Percentiles rank a stretch among this genome's conserved stretches.
phyloP scores from a whole-genome alignment of 2,797 vertebrate genomes.

The Salmo trutta region DNA sequence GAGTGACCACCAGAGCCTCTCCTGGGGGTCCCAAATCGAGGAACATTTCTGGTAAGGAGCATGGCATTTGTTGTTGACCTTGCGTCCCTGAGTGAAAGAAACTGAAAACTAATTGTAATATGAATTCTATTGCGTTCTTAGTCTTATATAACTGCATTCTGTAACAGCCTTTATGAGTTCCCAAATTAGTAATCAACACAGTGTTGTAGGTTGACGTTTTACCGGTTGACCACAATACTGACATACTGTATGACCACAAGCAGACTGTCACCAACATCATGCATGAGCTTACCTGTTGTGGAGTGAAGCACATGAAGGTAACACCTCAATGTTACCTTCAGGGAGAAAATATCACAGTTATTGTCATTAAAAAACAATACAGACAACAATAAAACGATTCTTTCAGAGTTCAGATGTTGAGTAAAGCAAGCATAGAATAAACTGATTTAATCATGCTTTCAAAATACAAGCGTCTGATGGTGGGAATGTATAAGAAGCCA shows the following conservation, averaged over 20 bases:
- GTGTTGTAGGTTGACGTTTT: neutral
- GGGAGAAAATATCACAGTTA: slow-evolving; percentile 15
- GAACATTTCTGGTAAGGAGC: slow-evolving; percentile 69
- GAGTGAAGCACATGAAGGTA: slow-evolving; percentile 74
- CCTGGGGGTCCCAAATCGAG: slow-evolving; percentile 71
- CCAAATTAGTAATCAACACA: neutral
- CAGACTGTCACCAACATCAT: neutral
- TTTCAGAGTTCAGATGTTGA: neutral
- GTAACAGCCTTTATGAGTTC: neutral
- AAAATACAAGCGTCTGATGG: neutral
- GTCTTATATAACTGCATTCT: neutral
- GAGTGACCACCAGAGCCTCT: slow-evolving; percentile 67
- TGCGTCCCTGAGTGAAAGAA: slow-evolving; percentile 51
- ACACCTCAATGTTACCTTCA: slow-evolving; percentile 69
- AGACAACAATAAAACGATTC: neutral
- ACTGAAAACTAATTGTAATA: slow-evolving; percentile 6
- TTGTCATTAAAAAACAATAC: slow-evolving; percentile 10
- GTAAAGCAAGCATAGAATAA: neutral
- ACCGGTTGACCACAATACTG: neutral
- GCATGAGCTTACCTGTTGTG: slow-evolving; percentile 58
- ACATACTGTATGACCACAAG: neutral
- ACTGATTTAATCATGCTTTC: neutral
- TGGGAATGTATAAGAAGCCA: neutral
- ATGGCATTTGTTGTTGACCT: slow-evolving; percentile 34
- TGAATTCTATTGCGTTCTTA: slow-evolving; percentile 5